phyloP scores from a whole-genome alignment of 1,140 invertebrate species.

The Tribolium castaneum region DNA sequence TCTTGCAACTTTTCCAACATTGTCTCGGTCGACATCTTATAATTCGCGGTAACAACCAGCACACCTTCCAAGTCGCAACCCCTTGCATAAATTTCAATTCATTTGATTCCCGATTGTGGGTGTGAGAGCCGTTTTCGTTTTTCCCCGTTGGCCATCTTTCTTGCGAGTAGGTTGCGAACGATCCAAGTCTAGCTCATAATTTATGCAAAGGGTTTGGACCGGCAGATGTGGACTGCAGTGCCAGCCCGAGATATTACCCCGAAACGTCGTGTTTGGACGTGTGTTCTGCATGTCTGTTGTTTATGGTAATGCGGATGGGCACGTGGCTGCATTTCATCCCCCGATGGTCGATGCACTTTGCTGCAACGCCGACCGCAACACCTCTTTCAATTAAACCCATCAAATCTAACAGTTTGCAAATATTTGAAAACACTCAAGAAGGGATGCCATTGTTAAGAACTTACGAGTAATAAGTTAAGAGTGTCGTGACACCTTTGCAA shows the following conservation, averaged over 20 bases:
- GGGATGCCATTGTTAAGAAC: neutral
- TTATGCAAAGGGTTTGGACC: slow-evolving; percentile 47
- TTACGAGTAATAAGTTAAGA: neutral
- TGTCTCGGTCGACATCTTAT: slow-evolving; percentile 28
- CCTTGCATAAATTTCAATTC: slow-evolving; percentile 35
- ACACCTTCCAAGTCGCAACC: slow-evolving; percentile 27
- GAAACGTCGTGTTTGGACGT: slow-evolving; percentile 40
- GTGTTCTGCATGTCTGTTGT: slow-evolving; percentile 44
- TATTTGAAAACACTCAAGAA: slow-evolving; percentile 15
- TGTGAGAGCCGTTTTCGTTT: slow-evolving; percentile 33
- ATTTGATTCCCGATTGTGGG: slow-evolving; percentile 34
- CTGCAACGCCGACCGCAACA: slow-evolving; percentile 14
- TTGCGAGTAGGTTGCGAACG: slow-evolving; percentile 37
- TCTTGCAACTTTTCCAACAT: slow-evolving; percentile 23
- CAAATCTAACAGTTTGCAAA: neutral
- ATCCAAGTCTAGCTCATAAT: slow-evolving; percentile 40
- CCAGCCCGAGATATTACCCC: slow-evolving; percentile 44
- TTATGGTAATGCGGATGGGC: slow-evolving; percentile 43
- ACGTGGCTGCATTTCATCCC: slow-evolving; percentile 19
- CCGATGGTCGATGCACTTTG: slow-evolving; percentile 7
- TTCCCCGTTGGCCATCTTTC: slow-evolving; percentile 34
- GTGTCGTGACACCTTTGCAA: neutral
- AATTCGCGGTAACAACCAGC: slow-evolving; percentile 24
- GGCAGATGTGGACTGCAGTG: slow-evolving; percentile 45
- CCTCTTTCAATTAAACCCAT: neutral